phyloP scores from a whole-genome alignment of 1,140 invertebrate species.

The Drosophila micromelanica region DNA sequence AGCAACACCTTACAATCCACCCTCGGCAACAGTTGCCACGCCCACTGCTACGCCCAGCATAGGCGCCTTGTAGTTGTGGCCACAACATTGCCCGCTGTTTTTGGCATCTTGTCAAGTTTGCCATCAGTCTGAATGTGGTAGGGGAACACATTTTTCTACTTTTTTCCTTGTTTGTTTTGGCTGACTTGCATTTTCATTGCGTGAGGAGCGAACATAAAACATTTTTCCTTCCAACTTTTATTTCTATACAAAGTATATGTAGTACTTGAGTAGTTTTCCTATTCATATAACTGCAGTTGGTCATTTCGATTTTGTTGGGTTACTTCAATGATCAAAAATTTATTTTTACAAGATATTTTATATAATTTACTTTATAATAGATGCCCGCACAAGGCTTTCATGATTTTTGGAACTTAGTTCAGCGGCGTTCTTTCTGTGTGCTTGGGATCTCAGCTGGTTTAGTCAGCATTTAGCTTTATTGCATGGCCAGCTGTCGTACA shows the following conservation, averaged over 20 bases:
- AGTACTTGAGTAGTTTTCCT: background rate
- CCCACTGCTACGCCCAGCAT: constrained; percentile 36
- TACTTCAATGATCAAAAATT: background rate
- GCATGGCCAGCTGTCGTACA: too few relatives aligned
- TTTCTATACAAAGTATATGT: constrained; percentile 6
- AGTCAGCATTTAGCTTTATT: too few relatives aligned
- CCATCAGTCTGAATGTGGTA: constrained; percentile 40
- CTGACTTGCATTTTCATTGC: constrained; percentile 64
- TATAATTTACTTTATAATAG: constrained; percentile 6
- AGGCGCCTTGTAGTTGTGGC: constrained; percentile 39
- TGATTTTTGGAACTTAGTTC: background rate
- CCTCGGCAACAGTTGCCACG: constrained; percentile 75
- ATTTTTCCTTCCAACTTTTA: constrained; percentile 30
- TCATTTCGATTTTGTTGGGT: constrained; percentile 21
- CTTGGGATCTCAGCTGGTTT: too few relatives aligned
- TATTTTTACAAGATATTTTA: background rate
- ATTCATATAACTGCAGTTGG: constrained; percentile 31
- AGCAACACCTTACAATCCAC: constrained; percentile 51
- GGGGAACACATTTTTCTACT: constrained; percentile 25
- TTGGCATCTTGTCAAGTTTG: constrained; percentile 78
- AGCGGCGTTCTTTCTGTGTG: too few relatives aligned
- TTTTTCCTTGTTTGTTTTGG: background rate
- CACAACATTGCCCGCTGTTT: constrained; percentile 65
- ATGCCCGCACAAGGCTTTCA: background rate
- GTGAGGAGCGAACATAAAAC: constrained; percentile 55